phyloP scores from a whole-genome alignment of 37 sponge, comb jelly and placozoan genomes.

The Geodia barretti region DNA sequence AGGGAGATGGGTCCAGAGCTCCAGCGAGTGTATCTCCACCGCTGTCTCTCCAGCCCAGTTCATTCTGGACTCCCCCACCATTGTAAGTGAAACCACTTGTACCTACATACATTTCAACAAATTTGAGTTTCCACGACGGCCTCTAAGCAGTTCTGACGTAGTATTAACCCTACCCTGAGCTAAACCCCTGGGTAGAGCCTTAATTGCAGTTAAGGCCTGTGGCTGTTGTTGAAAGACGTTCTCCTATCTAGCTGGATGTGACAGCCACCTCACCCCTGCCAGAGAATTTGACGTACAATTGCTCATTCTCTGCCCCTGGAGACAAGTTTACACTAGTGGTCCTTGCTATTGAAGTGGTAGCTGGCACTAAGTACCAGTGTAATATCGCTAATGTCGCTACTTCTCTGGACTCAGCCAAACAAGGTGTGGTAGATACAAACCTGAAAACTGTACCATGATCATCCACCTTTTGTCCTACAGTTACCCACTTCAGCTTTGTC shows the following conservation, averaged over 20 bases:
- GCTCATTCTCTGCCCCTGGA: constrained; percentile 18
- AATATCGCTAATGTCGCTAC: constrained; percentile 14
- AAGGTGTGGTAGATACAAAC: neutral
- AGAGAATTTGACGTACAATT: constrained; percentile 26
- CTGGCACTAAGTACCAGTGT: constrained; percentile 21
- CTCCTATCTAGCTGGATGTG: constrained; percentile 6
- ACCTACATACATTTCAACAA: too few relatives aligned
- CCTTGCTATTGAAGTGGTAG: constrained; percentile 12
- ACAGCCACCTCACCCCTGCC: constrained; percentile 20
- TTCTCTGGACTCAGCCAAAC: constrained; percentile 1
- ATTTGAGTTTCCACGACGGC: too few relatives aligned
- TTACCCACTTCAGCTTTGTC: constrained; percentile 37
- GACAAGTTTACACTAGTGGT: constrained; percentile 10
- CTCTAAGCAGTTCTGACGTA: too few relatives aligned
- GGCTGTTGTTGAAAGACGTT: too few relatives aligned
- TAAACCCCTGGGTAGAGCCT: too few relatives aligned
- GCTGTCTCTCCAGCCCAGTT: constrained; percentile 29
- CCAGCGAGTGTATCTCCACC: constrained; percentile 20
- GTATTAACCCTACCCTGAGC: too few relatives aligned
- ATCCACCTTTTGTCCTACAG: constrained; percentile 7
- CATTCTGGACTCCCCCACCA: constrained; percentile 10
- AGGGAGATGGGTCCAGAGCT: constrained; percentile 37
- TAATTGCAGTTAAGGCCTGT: too few relatives aligned
- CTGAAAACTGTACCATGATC: neutral
- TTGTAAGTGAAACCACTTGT: neutral